phyloP scores from a whole-genome alignment of 2,113 vertebrate species.

The Hystrix cristata region DNA sequence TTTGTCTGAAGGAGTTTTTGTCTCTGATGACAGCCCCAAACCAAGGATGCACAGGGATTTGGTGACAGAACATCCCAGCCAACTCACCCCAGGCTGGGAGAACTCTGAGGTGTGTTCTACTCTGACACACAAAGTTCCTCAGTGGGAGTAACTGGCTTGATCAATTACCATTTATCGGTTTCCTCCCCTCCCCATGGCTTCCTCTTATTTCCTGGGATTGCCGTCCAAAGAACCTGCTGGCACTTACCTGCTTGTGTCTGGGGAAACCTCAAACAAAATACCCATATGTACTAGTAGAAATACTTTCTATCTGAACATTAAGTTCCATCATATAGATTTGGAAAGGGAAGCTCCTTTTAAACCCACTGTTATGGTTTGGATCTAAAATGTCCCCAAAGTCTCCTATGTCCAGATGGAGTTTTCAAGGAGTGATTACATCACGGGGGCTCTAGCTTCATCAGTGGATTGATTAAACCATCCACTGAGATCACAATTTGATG shows the following conservation, averaged over 20 bases:
- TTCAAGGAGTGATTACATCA: neutral
- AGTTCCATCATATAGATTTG: neutral
- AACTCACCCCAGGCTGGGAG: neutral
- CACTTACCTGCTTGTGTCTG: neutral
- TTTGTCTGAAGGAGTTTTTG: neutral
- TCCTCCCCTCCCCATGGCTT: neutral
- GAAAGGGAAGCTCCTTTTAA: neutral
- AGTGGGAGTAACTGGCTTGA: neutral
- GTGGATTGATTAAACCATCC: neutral
- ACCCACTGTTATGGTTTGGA: neutral
- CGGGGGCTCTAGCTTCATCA: neutral
- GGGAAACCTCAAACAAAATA: neutral
- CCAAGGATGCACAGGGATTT: neutral
- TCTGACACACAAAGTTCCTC: neutral
- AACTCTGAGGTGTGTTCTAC: neutral
- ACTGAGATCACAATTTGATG: neutral
- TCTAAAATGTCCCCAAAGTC: neutral
- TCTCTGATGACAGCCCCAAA: neutral
- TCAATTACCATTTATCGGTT: neutral
- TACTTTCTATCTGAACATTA: neutral
- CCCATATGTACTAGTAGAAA: neutral
- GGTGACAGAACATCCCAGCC: neutral
- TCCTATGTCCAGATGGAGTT: neutral
- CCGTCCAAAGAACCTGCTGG: neutral
- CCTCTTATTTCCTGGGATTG: neutral